phyloP scores from a whole-genome alignment of 2,113 vertebrate species.

The Chloropsis cyanopogon region DNA sequence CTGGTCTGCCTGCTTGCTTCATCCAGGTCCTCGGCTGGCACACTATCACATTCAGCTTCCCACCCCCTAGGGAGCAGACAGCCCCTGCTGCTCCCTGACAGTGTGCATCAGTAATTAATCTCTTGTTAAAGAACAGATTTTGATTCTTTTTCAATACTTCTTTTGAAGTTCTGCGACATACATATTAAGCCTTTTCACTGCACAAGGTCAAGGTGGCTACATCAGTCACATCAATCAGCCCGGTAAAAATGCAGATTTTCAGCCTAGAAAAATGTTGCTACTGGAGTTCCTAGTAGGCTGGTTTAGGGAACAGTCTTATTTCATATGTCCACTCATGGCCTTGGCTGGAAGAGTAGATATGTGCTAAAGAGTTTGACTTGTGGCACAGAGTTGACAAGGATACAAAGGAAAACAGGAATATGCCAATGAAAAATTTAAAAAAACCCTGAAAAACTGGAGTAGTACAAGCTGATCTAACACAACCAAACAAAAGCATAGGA shows the following conservation, averaged over 20 bases:
- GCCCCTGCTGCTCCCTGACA: background rate
- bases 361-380: background rate
- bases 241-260: background rate
- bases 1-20: background rate
- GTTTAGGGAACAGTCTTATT: background rate
- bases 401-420: background rate
- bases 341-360: background rate
- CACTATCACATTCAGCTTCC: background rate
- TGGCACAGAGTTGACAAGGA: background rate
- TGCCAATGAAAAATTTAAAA: background rate
- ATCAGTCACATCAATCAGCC: background rate
- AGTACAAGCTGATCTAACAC: background rate
- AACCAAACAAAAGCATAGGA: background rate
- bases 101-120: background rate
- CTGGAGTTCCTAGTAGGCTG: background rate
- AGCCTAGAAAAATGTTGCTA: background rate
- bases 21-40: accelerated
- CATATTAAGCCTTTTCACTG: background rate
- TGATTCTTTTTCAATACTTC: background rate
- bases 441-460: background rate
- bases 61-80: background rate
- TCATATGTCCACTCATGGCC: background rate
- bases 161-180: background rate
- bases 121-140: background rate
- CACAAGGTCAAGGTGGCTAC: background rate